Conservation (phyloP, 2,888 invertebrate species). For the Drosophila koepferae region DNA sequence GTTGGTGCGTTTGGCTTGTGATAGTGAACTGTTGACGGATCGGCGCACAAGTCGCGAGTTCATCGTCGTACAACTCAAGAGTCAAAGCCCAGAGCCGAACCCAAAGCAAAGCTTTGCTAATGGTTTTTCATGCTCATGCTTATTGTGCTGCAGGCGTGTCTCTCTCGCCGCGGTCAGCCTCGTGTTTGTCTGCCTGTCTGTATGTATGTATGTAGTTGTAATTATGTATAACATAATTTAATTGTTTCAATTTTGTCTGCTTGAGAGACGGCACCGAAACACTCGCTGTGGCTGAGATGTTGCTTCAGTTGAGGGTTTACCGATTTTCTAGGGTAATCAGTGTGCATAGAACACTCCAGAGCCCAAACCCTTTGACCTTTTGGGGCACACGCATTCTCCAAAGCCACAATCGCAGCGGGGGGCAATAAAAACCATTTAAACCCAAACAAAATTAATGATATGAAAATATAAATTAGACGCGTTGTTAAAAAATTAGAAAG, state of each 20-base stretch:
- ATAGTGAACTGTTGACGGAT: constrained; percentile 55
- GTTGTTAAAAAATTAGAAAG: background rate
- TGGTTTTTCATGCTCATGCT: constrained; percentile 52
- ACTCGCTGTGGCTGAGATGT: constrained; percentile 25
- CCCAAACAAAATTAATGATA: constrained; percentile 1
- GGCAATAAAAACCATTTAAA: background rate
- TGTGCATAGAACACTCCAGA: constrained; percentile 16
- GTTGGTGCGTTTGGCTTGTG: constrained; percentile 21
- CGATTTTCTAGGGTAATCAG: constrained; percentile 39
- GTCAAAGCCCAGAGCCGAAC: constrained; percentile 45
- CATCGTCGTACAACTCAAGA: constrained; percentile 44
- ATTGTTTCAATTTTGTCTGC: constrained; percentile 63
- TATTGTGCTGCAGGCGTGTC: constrained; percentile 52
- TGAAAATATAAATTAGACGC: constrained; percentile 6
- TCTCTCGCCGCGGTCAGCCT: constrained; percentile 5
- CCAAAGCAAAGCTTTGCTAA: constrained; percentile 48
- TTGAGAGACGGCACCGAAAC: constrained; percentile 33
- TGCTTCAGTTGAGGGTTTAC: constrained; percentile 13
- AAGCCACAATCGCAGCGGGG: background rate
- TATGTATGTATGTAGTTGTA: constrained; percentile 29
- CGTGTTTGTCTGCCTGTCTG: constrained; percentile 6
- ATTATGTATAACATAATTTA: constrained; percentile 70
- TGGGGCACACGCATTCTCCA: constrained; percentile 15
- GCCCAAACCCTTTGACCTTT: constrained; percentile 32
- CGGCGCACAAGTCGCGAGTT: constrained; percentile 41